Base-by-base conservation (phyloP, 2,797 vertebrate species). In the Microcaecilia unicolor region DNA sequence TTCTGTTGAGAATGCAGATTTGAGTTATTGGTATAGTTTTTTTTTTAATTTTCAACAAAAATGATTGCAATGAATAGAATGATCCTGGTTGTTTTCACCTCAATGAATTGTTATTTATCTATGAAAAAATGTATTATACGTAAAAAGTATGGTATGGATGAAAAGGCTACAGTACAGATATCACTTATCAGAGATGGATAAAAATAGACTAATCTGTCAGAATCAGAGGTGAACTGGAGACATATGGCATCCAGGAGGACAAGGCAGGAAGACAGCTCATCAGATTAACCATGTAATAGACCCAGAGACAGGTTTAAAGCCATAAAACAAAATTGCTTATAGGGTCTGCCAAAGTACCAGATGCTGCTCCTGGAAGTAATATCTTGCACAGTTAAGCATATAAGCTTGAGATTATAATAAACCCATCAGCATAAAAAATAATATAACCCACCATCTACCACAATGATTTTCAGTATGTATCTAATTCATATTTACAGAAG, bases 251-350 rank as follows among this genome's bases (percentile, higher is more conserved):
- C 39, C 57, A 64, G 57, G 34, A 70, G 52, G 60, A 58, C 37
- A 69, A 73, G 50, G 63, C 67, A 61, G 44, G 53, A 61, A 65
- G 57, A 61, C 65, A 71, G 44, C 66, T 67, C 55, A 61, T 62
- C 65, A 64, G 64, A 74, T 81, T 74, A 74, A 70, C 64, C 62
- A 67, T 73, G 63, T 76, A 74, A 67, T 63, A 70, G 64, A 76
- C 62, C 48, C 49, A 64, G 64, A 76, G 67, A 54, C 54, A 67
- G 45, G 54, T 69, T 65, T 63, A 70, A 65, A 71, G 55, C 64
- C 54, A 37, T 62, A 67, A 72, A 76, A 68, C 50, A 70, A 74
- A 82, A 77, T 70, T 71, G 58, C 54, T 63, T 68, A 56, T 43
- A 41, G 49, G 70, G 51, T 54, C 42, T 73, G 70, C 69, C 70